Base-by-base conservation (phyloP, 2,797 vertebrate genomes). In the Aulostomus chinensis region DNA sequence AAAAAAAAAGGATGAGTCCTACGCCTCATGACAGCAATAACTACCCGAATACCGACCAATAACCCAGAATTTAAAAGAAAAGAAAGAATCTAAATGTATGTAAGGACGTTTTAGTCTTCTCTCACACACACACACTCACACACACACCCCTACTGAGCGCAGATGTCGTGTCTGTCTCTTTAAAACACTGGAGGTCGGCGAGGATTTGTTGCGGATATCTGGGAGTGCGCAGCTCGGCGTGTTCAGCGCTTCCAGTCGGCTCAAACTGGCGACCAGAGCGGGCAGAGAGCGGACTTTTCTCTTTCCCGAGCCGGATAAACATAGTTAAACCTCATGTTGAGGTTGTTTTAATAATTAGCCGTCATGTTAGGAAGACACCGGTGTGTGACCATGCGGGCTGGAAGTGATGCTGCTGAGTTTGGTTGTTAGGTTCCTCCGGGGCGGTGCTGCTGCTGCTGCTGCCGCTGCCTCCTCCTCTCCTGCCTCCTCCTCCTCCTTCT, bases 141-240 rank as follows among this genome's bases (percentile, higher is more conserved):
- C 15, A 12, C 14, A 18, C 13, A 12, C 33, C 22, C 25, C 10
- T 8, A 29, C 58, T 10, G 14, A 7, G 20, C 29, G 29, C 65
- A 61, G 54, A 54, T 49, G 67, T 38, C 34, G 73, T 53, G 43
- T 21, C 63, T 87, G 85, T 85, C 84, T 72, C 87, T 88, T 88
- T 89, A 88, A 87, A 87, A 38, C 67, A 38, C 31, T 58, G 69
- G 61, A 78, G 73, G 65, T 50, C 59, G 79, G 52, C 18, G 66
- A 47, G 73, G 76, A 58, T 82, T 69, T 73, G 76, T 64, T 74
- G 85, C 78, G 68, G 70, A 53, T 17, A 29, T 62, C 67, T 38
- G 46, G 12, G 46, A 9, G 28, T 9, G 37, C 22, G 26, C 28
- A 33, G 14, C 46, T 36, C 60, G 12, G 62, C 76, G 74, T 47